Percentiles rank a stretch among this genome's conserved stretches.
These are phyloP conservation scores for Crocuta crocuta DNA, from an alignment of 2,113 vertebrate species.

Conservation along the genomic window DNA sequence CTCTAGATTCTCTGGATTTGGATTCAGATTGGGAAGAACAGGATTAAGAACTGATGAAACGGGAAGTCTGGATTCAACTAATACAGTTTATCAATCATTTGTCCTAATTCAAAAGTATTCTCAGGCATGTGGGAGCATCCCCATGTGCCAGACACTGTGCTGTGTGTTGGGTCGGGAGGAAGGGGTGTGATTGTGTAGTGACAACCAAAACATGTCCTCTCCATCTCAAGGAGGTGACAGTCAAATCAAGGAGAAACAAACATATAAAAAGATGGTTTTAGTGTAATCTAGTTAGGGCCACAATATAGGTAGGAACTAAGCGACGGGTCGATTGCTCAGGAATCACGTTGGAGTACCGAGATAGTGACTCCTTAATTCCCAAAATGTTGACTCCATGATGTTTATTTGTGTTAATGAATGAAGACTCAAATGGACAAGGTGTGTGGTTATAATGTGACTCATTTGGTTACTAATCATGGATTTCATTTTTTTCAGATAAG, in stretches of 20 bases:
- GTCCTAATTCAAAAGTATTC: background rate
- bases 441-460: background rate
- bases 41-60: background rate
- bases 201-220: background rate
- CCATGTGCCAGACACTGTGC: background rate
- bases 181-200: background rate
- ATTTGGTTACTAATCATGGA: background rate
- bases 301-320: background rate
- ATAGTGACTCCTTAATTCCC: background rate
- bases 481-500: constrained; percentile 71
- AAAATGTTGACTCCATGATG: background rate
- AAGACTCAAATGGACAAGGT: background rate
- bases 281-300: background rate
- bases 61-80: background rate
- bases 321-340: background rate
- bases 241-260: background rate
- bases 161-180: background rate
- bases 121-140: rapidly evolving
- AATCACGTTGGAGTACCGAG: background rate
- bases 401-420: background rate
- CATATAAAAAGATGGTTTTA: background rate
- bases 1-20: background rate
- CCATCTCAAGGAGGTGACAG: background rate
- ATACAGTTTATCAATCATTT: rapidly evolving
- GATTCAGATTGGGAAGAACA: background rate